phyloP scores from a whole-genome alignment of 2,888 invertebrate genomes.

The Oithona nana region DNA sequence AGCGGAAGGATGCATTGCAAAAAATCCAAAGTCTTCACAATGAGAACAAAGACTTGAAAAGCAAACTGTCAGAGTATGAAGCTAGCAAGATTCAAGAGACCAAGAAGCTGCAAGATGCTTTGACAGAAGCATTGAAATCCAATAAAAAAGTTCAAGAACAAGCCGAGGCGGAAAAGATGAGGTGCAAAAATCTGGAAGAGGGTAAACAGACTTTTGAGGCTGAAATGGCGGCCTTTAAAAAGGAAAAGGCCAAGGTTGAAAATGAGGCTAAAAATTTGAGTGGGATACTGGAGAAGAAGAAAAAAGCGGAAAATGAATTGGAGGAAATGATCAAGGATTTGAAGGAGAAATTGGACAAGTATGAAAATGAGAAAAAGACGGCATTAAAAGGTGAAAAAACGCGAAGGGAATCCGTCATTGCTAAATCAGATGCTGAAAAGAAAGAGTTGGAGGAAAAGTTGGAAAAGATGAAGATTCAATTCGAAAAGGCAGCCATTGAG shows the following conservation, averaged over 20 bases:
- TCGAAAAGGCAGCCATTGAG: constrained; percentile 17
- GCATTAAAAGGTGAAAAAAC: constrained; percentile 10
- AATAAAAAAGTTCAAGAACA: constrained; percentile 5
- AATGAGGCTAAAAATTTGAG: neutral
- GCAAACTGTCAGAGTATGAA: neutral
- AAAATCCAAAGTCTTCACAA: constrained; percentile 3
- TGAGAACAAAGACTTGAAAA: constrained; percentile 4
- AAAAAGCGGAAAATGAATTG: neutral
- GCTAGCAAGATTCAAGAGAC: constrained; percentile 4
- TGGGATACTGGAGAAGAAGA: neutral
- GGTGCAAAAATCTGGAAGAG: neutral
- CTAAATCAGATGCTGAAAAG: constrained; percentile 9
- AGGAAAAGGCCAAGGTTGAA: neutral
- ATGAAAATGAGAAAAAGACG: constrained; percentile 10
- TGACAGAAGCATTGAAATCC: constrained; percentile 4
- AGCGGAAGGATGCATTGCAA: neutral
- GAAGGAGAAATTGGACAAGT: constrained; percentile 9
- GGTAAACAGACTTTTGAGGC: neutral
- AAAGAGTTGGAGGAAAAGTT: constrained; percentile 16
- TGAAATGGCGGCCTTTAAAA: constrained; percentile 2
- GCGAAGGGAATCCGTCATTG: neutral
- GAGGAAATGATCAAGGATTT: constrained; percentile 3
- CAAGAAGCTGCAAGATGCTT: constrained; percentile 12
- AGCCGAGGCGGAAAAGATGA: neutral
- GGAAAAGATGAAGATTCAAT: constrained; percentile 15